Evolutionary conservation across 2,797 vertebrate genomes (phyloP), one percentile per base, ranked within the genome.

Genomic region (Gymnothorax javanicus): DNA sequence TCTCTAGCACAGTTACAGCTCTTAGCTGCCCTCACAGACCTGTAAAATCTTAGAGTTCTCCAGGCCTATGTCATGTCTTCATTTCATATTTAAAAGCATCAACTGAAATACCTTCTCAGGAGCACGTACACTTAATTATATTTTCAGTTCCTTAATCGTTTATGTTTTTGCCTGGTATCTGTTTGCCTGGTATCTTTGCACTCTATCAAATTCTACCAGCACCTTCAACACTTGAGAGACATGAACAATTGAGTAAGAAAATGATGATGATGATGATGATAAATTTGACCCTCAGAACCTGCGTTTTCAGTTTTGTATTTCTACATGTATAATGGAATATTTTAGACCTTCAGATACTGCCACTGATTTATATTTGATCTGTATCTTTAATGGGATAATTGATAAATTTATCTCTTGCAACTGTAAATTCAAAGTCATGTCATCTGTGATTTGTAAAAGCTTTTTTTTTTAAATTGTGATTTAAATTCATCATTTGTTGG

Each of bases 351-450:
- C 62, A 82, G 62, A 11, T 52, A 86, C 56, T 57, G 15, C 52
- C 20, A 27, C 52, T 43, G 62, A 67, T 71, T 86, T 71, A 83
- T 83, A 67, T 90, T 91, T 81, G 82, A 89, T 91, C 90, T 93
- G 90, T 94, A 93, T 93, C 94, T 93, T 89, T 88, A 43, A 50
- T 77, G 5, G 7, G 52, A 81, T 52, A 81, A 54, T 56, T 85
- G 89, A 87, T 90, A 90, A 43, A 90, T 91, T 81, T 90, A 84
- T 87, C 79, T 20, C 84, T 79, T 75, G 87, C 89, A 89, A 84
- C 60, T 62, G 73, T 25, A 25, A 87, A 59, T 58, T 73, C 73
- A 59, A 89, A 91, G 86, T 86, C 57, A 89, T 86, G 85, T 88
- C 89, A 83, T 81, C 60, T 86, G 54, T 23, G 20, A 83, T 87